Evolutionary conservation across 2,888 invertebrate genomes (phyloP), one percentile per base, ranked within the genome.

Genomic region (Elegia similella): DNA sequence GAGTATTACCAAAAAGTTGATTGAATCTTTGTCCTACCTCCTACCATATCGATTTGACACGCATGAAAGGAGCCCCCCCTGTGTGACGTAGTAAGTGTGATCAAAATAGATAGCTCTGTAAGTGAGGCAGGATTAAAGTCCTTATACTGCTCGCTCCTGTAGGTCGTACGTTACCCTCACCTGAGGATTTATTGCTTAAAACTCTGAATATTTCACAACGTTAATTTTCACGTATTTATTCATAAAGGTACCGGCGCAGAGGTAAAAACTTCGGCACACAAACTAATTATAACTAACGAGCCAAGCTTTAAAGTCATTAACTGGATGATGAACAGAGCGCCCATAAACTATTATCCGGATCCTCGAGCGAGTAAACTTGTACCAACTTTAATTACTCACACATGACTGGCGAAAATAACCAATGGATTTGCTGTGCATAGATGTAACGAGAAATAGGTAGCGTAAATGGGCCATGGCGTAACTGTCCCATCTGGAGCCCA

Each of bases 361-460:
- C 65, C 67, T 64, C 62, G 61, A 62, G 65, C 62, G 64, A 61
- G 66, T 56, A 58, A 56, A 68, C 67, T 69, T 66, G 61, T 60
- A 57, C 57, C 61, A 80, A 86, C 79, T 86, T 84, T 78, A 84
- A 88, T 87, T 81, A 78, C 75, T 64, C 69, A 65, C 65, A 74
- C 82, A 73, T 86, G 87, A 87, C 82, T 82, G 60, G 78, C 62
- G 65, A 62, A 70, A 74, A 72, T 66, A 57, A 58, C 50, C 52
- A 54, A 53, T 56, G 46, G 46, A 17, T 34, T 34, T n/a, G 50
- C 15, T 6, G 8, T 8, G 16, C 29, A 32, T 34, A 30, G 50
- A 50, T 13, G 8, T 15, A 32, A 32, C 15, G 2, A 15, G 12
- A 5, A 48, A 48, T 48, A 32, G 48, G 34, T 8, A 34, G 10